Percentiles rank a stretch among this genome's conserved stretches.
These are phyloP conservation scores for Rhagoletis pomonella DNA, from an alignment of 1,140 invertebrate genomes.

Conservation along the genomic window DNA sequence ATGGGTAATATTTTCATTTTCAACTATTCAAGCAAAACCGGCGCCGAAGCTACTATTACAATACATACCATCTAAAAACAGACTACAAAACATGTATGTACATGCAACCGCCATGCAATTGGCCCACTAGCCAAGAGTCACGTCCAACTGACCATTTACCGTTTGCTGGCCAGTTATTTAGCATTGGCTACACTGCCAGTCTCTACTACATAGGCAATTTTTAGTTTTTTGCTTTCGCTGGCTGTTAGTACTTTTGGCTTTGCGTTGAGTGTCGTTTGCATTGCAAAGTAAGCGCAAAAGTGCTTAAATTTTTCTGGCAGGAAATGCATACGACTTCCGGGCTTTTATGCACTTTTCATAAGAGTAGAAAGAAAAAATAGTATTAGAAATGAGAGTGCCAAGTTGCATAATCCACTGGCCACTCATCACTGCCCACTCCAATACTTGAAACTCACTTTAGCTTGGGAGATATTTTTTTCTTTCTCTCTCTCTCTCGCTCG, in stretches of 20 bases:
- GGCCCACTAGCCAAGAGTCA: conserved; percentile 31
- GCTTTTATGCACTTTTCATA: conserved; percentile 47
- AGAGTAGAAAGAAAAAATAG: neutral
- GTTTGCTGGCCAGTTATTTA: neutral
- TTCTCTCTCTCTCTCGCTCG: neutral
- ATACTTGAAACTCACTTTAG: conserved; percentile 13
- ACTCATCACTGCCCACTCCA: neutral
- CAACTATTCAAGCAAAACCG: neutral
- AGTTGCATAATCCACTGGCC: neutral
- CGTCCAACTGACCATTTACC: conserved; percentile 30
- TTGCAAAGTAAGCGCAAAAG: conserved; percentile 50
- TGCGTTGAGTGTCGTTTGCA: conserved; percentile 34
- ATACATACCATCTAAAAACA: neutral
- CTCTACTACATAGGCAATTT: neutral
- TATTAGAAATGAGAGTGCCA: neutral
- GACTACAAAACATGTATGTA: neutral
- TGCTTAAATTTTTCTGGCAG: conserved; percentile 52
- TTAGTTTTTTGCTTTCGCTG: neutral
- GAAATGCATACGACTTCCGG: conserved; percentile 52
- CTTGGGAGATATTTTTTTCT: neutral
- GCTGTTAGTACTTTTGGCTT: neutral
- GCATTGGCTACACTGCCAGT: neutral
- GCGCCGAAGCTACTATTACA: neutral
- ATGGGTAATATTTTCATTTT: neutral
- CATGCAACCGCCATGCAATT: neutral